phyloP scores from a whole-genome alignment of 2,888 invertebrate species.

The Cerceris rybyensis region DNA sequence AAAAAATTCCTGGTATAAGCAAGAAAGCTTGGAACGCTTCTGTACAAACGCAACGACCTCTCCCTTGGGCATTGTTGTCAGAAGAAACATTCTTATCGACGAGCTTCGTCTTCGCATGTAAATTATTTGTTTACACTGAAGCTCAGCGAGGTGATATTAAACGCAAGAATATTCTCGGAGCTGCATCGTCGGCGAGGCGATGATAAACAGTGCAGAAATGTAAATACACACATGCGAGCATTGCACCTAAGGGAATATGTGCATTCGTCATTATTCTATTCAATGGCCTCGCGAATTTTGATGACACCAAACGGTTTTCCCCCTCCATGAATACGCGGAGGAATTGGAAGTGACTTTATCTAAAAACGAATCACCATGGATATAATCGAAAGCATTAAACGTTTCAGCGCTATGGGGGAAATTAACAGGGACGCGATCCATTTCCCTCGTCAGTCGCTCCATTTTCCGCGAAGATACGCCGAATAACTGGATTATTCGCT shows the following conservation, averaged over 20 bases:
- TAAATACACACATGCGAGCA: conserved; percentile 1
- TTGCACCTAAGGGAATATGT: conserved; percentile 24
- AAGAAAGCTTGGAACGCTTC: background rate
- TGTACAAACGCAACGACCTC: background rate
- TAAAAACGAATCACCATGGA: conserved; percentile 1
- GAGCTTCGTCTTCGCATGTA: background rate
- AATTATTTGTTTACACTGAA: background rate
- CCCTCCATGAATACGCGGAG: background rate
- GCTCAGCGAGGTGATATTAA: background rate
- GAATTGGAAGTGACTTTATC: background rate
- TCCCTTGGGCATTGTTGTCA: background rate
- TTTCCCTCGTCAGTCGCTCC: background rate
- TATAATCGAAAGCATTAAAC: conserved; percentile 6
- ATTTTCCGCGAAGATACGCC: background rate
- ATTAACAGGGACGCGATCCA: conserved; percentile 8
- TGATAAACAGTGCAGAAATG: conserved; percentile 32
- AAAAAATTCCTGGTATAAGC: too few species aligned
- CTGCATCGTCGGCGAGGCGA: conserved; percentile 28
- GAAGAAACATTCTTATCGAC: background rate
- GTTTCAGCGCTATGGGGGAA: background rate
- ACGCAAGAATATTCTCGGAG: background rate
- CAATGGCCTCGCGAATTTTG: background rate
- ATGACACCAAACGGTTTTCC: too few species aligned
- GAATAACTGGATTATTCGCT: background rate
- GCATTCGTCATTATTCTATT: conserved; percentile 50